These are phyloP conservation scores for Pissodes strobi DNA, from an alignment of 1,140 invertebrate species.

Conservation along the genomic window DNA sequence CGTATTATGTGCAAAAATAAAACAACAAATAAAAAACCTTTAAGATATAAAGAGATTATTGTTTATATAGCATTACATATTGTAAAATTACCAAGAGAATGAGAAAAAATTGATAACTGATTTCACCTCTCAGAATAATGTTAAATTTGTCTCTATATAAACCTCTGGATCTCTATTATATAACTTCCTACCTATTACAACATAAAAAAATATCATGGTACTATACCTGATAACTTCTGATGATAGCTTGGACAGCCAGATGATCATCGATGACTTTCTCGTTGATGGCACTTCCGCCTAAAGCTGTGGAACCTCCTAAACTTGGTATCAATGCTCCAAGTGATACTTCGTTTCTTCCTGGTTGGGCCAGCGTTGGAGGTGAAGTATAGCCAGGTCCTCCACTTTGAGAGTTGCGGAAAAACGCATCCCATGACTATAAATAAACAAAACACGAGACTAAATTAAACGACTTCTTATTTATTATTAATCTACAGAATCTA, in stretches of 20 bases:
- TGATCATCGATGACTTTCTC: constrained; percentile 97
- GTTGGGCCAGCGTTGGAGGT: constrained; percentile 79
- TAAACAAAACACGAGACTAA: too few species aligned
- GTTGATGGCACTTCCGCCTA: constrained; percentile 64
- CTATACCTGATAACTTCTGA: constrained; percentile 96
- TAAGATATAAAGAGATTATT: too few species aligned
- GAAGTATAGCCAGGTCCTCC: constrained; percentile 86
- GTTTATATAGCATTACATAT: too few species aligned
- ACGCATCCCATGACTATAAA: constrained; percentile 99
- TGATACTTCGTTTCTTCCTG: constrained; percentile 74
- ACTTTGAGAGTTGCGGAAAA: constrained; percentile 85
- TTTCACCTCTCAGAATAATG: too few species aligned
- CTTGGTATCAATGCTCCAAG: constrained; percentile 67
- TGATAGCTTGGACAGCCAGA: constrained; percentile 97
- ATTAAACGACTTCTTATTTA: too few species aligned
- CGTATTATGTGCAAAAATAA: too few species aligned
- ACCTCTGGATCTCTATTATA: background rate
- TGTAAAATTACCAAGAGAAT: too few species aligned
- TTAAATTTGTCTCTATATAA: too few species aligned
- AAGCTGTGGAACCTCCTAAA: constrained; percentile 53
- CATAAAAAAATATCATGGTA: background rate
- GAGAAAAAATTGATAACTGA: too few species aligned
- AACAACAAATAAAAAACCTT: too few species aligned
- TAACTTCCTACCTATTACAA: background rate
- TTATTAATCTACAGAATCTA: too few species aligned